A percentile compares a stretch with the other conserved stretches of the same genome.
phyloP scores from a whole-genome alignment of 2,888 invertebrate genomes.

The Drosophila nr. fundita region DNA sequence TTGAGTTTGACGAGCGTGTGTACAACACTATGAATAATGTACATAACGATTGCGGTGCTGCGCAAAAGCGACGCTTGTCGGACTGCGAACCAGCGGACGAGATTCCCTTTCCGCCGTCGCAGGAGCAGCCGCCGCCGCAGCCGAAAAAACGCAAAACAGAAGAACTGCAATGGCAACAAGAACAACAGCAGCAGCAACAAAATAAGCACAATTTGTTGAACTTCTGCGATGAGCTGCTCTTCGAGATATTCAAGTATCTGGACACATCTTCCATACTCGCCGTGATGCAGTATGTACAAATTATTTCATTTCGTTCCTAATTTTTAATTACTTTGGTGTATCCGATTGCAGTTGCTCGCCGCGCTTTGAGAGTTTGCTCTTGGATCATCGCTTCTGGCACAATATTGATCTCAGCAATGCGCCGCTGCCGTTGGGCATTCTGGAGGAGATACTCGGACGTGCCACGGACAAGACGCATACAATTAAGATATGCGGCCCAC shows the following conservation, averaged over 20 bases:
- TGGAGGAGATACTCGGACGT: slow-evolving; percentile 79
- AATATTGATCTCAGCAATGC: slow-evolving; percentile 81
- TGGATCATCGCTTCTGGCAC: slow-evolving; percentile 83
- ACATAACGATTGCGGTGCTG: slow-evolving; percentile 47
- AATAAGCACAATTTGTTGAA: slow-evolving; percentile 59
- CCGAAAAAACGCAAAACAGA: slow-evolving; percentile 68
- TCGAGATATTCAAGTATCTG: slow-evolving; percentile 83
- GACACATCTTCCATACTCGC: slow-evolving; percentile 81
- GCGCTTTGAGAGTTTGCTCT: slow-evolving; percentile 79
- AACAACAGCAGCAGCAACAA: neutral
- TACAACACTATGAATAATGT: slow-evolving; percentile 60
- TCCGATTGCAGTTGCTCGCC: slow-evolving; percentile 76
- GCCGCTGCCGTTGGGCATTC: slow-evolving; percentile 72
- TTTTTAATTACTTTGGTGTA: neutral
- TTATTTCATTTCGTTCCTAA: neutral
- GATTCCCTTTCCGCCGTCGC: slow-evolving; percentile 15
- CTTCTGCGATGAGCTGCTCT: slow-evolving; percentile 83
- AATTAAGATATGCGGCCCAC: slow-evolving; percentile 82
- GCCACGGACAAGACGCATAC: slow-evolving; percentile 78
- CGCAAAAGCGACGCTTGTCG: slow-evolving; percentile 73
- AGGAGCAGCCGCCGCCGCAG: slow-evolving; percentile 40
- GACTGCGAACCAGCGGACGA: slow-evolving; percentile 45
- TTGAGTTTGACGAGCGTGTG: slow-evolving; percentile 1
- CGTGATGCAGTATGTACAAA: slow-evolving; percentile 78
- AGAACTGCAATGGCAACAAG: slow-evolving; percentile 10